Evolutionary conservation across 2,113 vertebrate species (phyloP).

Genomic region (Nyctereutes procyonoides): DNA sequence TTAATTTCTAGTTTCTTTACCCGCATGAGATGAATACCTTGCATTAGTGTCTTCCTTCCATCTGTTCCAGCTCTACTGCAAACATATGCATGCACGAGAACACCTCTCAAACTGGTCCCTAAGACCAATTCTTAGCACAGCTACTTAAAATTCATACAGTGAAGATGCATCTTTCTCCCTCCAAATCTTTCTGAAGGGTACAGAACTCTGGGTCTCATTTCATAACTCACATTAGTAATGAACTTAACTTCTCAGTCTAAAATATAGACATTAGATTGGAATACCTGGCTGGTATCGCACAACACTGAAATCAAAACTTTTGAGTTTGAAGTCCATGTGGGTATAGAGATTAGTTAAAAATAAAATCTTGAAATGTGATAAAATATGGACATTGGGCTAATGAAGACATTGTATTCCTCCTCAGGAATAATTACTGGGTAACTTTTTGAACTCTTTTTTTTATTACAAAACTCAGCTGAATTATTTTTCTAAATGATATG

Average conservation of each 20-base stretch:
- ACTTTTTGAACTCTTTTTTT: neutral
- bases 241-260: neutral
- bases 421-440: neutral
- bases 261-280: neutral
- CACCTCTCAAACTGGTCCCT: neutral
- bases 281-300: neutral
- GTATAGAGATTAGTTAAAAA: neutral
- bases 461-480: neutral
- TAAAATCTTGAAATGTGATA: neutral
- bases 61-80: neutral
- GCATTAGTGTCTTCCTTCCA: neutral
- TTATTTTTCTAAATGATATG: neutral
- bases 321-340: neutral
- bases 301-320: too few species aligned
- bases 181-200: neutral
- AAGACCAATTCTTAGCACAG: neutral
- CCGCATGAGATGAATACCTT: neutral
- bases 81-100: neutral
- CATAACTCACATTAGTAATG: neutral
- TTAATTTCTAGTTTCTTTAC: neutral
- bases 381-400: neutral
- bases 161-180: neutral
- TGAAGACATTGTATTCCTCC: neutral
- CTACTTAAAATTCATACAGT: neutral
- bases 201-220: neutral